Percentiles rank a stretch among this genome's conserved stretches.
Conservation (phyloP, 2,113 vertebrate species). For the Clinocottus analis region DNA sequence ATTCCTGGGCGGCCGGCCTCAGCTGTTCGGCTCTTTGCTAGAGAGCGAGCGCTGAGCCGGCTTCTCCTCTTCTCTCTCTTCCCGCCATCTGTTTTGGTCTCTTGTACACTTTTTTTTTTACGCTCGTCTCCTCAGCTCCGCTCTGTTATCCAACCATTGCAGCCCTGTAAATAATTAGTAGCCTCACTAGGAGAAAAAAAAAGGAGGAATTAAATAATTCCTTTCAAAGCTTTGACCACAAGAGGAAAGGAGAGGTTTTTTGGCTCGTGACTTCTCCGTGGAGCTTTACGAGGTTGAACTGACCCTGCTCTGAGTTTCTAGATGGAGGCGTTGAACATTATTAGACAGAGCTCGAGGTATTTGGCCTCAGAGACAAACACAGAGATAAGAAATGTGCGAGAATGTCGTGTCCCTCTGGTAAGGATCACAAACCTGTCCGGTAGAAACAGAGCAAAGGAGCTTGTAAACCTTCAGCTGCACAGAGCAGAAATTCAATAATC, state of each 20-base stretch:
- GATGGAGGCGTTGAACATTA: conserved; percentile 34
- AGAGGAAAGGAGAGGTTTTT: conserved; percentile 60
- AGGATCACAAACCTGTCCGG: conserved; percentile 54
- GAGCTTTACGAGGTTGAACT: conserved; percentile 33
- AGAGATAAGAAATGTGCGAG: conserved; percentile 19
- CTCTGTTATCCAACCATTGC: conserved; percentile 39
- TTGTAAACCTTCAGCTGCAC: conserved; percentile 42
- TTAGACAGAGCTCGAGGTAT: conserved; percentile 21
- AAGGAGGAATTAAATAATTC: conserved; percentile 49
- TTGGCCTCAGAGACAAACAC: conserved; percentile 20
- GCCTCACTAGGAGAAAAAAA: conserved; percentile 50
- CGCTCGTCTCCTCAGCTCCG: conserved; percentile 40
- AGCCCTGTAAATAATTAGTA: conserved; percentile 69
- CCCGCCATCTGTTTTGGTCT: conserved; percentile 68
- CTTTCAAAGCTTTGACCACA: conserved; percentile 58
- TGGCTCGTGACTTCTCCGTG: conserved; percentile 58
- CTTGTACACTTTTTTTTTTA: conserved; percentile 51
- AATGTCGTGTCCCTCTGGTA: conserved; percentile 44
- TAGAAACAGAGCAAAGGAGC: conserved; percentile 59
- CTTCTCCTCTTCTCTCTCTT: conserved; percentile 47
- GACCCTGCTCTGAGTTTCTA: conserved; percentile 45
- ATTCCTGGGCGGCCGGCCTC: conserved; percentile 81
- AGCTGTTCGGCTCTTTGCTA: conserved; percentile 61
- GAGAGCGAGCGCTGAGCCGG: conserved; percentile 49
- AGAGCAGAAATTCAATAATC: conserved; percentile 7